Evolutionary conservation across 2,888 invertebrate genomes (phyloP).

Genomic region (Automeris io): DNA sequence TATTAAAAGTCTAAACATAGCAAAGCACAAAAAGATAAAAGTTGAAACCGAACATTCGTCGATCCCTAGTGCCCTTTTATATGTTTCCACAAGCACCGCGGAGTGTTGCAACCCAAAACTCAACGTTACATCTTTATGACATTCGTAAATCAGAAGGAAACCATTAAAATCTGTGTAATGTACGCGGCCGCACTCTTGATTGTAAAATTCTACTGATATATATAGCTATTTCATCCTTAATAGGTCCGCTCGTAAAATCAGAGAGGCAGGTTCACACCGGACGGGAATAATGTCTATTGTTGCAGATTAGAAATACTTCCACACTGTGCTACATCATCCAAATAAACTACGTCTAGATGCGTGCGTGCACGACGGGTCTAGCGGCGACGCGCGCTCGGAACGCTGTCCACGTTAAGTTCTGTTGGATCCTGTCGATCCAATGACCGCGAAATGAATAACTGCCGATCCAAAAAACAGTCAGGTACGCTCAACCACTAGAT

Average conservation of each 20-base stretch:
- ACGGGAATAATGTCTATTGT: too few relatives aligned
- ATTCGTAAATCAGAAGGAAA: slow-evolving; percentile 19
- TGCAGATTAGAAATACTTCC: too few relatives aligned
- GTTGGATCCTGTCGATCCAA: too few relatives aligned
- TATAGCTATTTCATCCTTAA: slow-evolving; percentile 35
- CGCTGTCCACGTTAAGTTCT: too few relatives aligned
- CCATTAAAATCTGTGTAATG: slow-evolving; percentile 22
- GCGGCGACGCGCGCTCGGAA: too few relatives aligned
- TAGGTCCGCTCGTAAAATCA: slow-evolving; percentile 13
- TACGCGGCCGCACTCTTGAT: slow-evolving; percentile 23
- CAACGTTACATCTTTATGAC: slow-evolving; percentile 15
- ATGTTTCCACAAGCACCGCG: slow-evolving; percentile 1
- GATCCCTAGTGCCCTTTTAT: background rate
- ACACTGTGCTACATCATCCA: too few relatives aligned
- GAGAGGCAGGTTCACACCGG: background rate
- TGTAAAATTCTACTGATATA: slow-evolving; percentile 26
- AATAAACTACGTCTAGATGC: too few relatives aligned
- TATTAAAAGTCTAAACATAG: too few relatives aligned
- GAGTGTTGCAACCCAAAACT: slow-evolving; percentile 12
- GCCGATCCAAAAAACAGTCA: too few relatives aligned
- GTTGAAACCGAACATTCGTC: slow-evolving; percentile 1
- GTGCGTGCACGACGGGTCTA: too few relatives aligned
- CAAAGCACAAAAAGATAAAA: background rate
- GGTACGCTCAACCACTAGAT: too few relatives aligned
- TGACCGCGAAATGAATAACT: too few relatives aligned